Evolutionary conservation across 2,888 invertebrate species (phyloP), one percentile per base, ranked within the genome.

Genomic region (Congeria kusceri): DNA sequence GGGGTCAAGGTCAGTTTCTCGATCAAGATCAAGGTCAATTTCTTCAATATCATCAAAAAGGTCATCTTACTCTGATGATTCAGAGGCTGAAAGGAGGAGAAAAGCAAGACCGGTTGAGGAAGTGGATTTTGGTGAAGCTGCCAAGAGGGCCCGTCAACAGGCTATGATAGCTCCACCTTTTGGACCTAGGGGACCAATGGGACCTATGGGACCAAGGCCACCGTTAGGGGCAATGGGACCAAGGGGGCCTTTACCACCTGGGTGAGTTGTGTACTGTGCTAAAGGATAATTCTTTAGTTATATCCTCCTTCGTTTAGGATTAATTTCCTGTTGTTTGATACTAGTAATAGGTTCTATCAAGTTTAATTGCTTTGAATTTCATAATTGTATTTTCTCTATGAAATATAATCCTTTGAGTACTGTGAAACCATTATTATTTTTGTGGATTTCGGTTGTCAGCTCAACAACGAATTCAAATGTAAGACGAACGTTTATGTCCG

Each of bases 121-220:
- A 56, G 88, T 90, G 9, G 87, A 90, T 66, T 91, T 91, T 83
- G 91, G 91, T n/a, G 89, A 90, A 47, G 91, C 91, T n/a, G 91
- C 87, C 13, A 87, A 86, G 66, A 82, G 88, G 66, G 84, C 86
- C 18, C 47, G 78, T 3, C 78, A 83, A 47, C 59, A 32, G 32
- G 27, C 68, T 2, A 76, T 83, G 67, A 73, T 77, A 66, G 47
- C 58, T 47, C 80, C 82, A 53, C 62, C 73, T 58, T 73, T 76
- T 70, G 70, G 65, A 57, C 66, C 68, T 29, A 62, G 77, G 67
- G 68, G 79, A 63, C 70, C 81, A 32, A 49, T 53, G 44, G 71
- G 73, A 23, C 75, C 81, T 67, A 70, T 81, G 77, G 76, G 75
- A 49, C 73, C 79, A 47, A 61, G 77, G 66, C 64, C 72, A 62